These are phyloP conservation scores for Paracanthobrama guichenoti DNA, from an alignment of 2,113 vertebrate genomes.

Conservation along the genomic window DNA sequence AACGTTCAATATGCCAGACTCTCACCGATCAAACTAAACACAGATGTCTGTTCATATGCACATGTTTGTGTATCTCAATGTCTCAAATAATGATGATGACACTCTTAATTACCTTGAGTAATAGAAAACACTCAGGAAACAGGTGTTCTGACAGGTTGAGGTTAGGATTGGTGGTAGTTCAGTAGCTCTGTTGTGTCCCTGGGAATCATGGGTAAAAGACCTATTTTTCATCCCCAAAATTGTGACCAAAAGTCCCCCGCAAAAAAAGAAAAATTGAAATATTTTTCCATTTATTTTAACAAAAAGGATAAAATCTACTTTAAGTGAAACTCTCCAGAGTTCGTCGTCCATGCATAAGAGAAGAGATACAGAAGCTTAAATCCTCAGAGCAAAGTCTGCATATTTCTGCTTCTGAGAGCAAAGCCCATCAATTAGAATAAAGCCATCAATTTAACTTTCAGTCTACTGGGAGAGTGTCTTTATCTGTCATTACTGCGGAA, in stretches of 20 bases:
- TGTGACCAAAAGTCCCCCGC: neutral
- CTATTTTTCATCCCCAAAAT: neutral
- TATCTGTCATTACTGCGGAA: slow-evolving; percentile 5
- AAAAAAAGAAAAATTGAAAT: neutral
- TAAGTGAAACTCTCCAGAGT: neutral
- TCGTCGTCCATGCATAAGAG: neutral
- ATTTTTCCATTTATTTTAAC: neutral
- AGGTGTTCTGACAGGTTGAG: neutral
- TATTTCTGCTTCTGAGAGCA: neutral
- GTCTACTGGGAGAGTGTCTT: slow-evolving; percentile 35
- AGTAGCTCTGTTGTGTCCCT: neutral
- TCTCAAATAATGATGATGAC: neutral
- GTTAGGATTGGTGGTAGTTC: neutral
- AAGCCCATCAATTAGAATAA: slow-evolving; percentile 26
- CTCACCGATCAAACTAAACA: neutral
- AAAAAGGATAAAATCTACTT: neutral
- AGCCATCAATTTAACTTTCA: slow-evolving; percentile 13
- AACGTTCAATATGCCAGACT: neutral
- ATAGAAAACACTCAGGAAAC: neutral
- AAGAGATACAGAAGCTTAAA: neutral
- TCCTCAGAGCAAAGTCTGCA: slow-evolving; percentile 3
- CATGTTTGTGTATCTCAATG: neutral
- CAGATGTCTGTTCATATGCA: too few species aligned
- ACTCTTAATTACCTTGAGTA: neutral
- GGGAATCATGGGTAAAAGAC: neutral